Conservation (phyloP, 2,888 invertebrate genomes). For the Ethmia dodecea region DNA sequence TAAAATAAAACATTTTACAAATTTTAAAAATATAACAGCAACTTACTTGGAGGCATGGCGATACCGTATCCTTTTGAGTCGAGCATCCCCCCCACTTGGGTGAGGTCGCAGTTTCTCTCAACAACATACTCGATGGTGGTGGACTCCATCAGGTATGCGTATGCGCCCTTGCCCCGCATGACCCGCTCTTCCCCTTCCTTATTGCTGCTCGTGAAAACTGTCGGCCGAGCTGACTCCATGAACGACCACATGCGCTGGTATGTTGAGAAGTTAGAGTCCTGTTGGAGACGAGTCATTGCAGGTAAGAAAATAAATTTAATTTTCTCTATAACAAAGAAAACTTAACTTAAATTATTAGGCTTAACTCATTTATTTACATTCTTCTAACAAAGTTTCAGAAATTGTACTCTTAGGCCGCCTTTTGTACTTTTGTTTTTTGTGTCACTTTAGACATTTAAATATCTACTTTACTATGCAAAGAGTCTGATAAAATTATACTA, state of each 20-base stretch:
- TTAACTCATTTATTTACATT: too few species aligned
- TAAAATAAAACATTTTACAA: too few species aligned
- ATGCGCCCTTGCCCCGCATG: constrained; percentile 88
- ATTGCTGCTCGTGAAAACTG: constrained; percentile 91
- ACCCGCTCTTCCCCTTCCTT: constrained; percentile 95
- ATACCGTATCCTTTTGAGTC: constrained; percentile 98
- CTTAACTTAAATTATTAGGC: too few species aligned
- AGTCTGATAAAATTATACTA: too few species aligned
- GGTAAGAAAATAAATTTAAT: too few species aligned
- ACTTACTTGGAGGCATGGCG: constrained; percentile 93
- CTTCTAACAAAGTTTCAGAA: too few species aligned
- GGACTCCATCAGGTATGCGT: constrained; percentile 98
- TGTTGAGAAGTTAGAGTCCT: constrained; percentile 96
- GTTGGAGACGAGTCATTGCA: too few species aligned
- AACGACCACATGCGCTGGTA: constrained; percentile 98
- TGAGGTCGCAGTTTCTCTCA: constrained; percentile 92
- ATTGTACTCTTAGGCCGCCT: too few species aligned
- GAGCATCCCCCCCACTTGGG: constrained; percentile 93
- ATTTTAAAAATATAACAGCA: not conserved
- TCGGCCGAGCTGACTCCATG: constrained; percentile 93
- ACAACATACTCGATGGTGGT: constrained; percentile 97
- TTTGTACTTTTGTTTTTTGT: too few species aligned
- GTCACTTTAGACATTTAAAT: too few species aligned
- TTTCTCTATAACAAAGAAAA: too few species aligned
- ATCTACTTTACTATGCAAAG: too few species aligned